Base-by-base conservation (phyloP, 1,140 invertebrate genomes). In the Manduca sexta region DNA sequence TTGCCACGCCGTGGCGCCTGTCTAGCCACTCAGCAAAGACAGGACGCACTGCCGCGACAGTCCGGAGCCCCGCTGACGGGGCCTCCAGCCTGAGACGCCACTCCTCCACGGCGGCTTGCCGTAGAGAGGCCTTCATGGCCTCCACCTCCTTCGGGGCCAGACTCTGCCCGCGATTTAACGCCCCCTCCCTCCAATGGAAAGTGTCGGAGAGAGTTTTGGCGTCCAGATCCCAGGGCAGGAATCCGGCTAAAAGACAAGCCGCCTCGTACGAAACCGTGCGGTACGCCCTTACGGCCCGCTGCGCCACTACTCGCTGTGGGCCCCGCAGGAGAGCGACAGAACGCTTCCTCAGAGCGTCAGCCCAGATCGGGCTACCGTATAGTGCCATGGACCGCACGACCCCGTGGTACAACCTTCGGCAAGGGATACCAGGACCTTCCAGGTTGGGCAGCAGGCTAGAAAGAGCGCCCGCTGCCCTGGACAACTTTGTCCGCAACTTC, bases 331-430 rank as follows among this genome's bases (percentile, higher is more conserved):
- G 3, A 1, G 17, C n/a, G 11, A 18, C 0, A 5, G 0, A 8
- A 13, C 13, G 10, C 6, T 8, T 3, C 7, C 12, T 21, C 12
- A 49, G 29, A 10, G 21, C 8, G 0, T 12, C 30, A 11, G 2
- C 17, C 52, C 42, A 54, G 0, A 54, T 17, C 1, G 46, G 46
- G 6, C 34, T 34, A 2, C 45, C 46, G 29, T 54, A 54, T 0
- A 49, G 21, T 1, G 35, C 52, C 42, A 45, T 49, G 2, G 46
- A 49, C 0, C 52, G 35, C 16, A 45, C 16, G 10, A 49, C 21
- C 11, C 39, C 51, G 12, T 14, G 8, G 38, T 53, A 53, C 2
- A 53, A 33, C 3, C 17, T 12, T 1, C 40, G 35, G 10, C 30
- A 44, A 18, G n/a, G 15, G 0, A 7, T 17, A 6, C 30, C 37